phyloP scores from a whole-genome alignment of 2,113 vertebrate species.

The Eulacestoma nigropectus region DNA sequence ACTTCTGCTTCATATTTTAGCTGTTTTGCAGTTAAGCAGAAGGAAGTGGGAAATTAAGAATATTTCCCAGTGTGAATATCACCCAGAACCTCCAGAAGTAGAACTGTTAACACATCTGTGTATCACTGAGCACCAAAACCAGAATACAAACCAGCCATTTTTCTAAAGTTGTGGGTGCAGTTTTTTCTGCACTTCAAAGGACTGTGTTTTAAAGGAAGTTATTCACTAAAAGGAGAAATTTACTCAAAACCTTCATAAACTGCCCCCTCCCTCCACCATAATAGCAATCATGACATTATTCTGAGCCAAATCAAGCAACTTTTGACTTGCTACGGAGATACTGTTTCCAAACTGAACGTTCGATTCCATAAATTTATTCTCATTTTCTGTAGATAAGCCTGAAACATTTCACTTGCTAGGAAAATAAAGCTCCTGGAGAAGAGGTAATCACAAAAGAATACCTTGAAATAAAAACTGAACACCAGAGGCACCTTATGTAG shows the following conservation, averaged over 20 bases:
- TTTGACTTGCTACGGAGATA: background rate
- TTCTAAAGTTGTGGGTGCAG: background rate
- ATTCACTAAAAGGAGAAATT: background rate
- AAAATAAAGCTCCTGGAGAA: background rate
- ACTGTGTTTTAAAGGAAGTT: background rate
- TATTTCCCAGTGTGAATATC: background rate
- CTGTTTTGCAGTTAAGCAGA: background rate
- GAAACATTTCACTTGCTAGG: background rate
- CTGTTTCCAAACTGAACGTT: background rate
- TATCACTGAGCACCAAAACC: background rate
- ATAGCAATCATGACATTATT: background rate
- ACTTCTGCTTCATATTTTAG: background rate
- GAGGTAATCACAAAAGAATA: background rate
- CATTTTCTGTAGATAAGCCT: background rate
- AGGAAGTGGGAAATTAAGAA: background rate
- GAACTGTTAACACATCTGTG: background rate
- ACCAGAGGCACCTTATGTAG: background rate
- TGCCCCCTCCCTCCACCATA: background rate
- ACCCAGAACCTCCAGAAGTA: background rate
- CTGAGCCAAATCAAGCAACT: background rate
- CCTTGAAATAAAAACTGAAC: background rate
- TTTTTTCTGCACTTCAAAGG: background rate
- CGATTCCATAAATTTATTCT: background rate
- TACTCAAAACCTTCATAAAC: background rate
- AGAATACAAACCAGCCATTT: background rate